A percentile compares a stretch with the other conserved stretches of the same genome.
Evolutionary conservation across 2,797 vertebrate species (phyloP).

Genomic region (Rhinoraja longicauda): DNA sequence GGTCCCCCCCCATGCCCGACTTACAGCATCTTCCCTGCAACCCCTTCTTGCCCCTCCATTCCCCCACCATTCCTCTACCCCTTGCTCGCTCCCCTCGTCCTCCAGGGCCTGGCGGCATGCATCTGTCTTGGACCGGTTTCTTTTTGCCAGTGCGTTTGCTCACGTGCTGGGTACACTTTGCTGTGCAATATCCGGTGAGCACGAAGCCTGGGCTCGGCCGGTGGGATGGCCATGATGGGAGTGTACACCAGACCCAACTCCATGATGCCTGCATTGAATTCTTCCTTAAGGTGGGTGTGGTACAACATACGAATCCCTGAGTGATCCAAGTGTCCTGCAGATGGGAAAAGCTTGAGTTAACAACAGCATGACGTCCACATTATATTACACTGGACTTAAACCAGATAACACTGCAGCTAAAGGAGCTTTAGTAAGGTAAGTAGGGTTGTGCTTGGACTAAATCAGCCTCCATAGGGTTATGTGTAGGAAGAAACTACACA

Average conservation of each 20-base stretch:
- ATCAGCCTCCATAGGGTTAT: background rate
- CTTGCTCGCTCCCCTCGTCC: too few relatives aligned
- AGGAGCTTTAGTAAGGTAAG: too few relatives aligned
- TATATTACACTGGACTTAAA: background rate
- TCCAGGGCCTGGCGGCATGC: too few relatives aligned
- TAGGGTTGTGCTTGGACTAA: background rate
- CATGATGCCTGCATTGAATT: constrained; percentile 82
- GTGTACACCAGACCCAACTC: constrained; percentile 93
- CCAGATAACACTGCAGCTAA: background rate
- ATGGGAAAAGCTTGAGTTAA: constrained; percentile 42
- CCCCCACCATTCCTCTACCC: too few relatives aligned
- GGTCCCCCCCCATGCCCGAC: too few relatives aligned
- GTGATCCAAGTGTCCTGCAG: constrained; percentile 63
- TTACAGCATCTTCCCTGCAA: too few relatives aligned
- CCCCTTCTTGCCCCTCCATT: too few relatives aligned
- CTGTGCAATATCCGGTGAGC: constrained; percentile 83
- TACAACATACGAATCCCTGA: constrained; percentile 85
- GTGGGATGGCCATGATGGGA: constrained; percentile 86
- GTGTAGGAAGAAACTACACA: too few relatives aligned
- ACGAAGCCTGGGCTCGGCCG: constrained; percentile 61
- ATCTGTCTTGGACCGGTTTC: background rate
- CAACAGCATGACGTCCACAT: background rate
- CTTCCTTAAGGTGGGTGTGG: constrained; percentile 67
- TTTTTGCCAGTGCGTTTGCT: constrained; percentile 45
- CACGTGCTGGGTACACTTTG: constrained; percentile 79